These are phyloP conservation scores for Campopleginae sp. DNA, from an alignment of 2,888 invertebrate genomes.

Conservation along the genomic window DNA sequence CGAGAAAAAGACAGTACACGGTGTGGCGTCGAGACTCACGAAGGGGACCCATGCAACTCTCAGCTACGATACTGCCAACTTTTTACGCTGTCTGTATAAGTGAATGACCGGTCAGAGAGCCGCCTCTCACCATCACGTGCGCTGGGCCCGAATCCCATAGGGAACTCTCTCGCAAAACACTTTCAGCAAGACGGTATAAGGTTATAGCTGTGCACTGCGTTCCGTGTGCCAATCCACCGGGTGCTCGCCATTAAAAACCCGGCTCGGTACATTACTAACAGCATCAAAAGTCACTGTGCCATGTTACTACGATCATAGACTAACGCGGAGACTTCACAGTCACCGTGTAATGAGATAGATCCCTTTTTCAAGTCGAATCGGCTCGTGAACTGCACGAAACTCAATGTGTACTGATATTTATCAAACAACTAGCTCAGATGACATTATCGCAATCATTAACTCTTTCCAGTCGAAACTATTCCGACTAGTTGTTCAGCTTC, in stretches of 20 bases:
- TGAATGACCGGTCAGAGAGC: slow-evolving; percentile 81
- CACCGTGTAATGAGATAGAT: not conserved
- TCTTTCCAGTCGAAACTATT: not conserved
- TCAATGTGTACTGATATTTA: not conserved
- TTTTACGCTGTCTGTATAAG: slow-evolving; percentile 76
- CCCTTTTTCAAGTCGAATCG: not conserved
- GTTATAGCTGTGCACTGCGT: not conserved
- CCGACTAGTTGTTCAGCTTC: not conserved
- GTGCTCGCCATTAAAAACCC: not conserved
- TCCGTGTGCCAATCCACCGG: not conserved
- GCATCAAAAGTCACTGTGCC: slow-evolving; percentile 30
- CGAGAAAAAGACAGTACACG: slow-evolving; percentile 40
- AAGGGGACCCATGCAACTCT: slow-evolving; percentile 12
- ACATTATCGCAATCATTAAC: not conserved
- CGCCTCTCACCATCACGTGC: slow-evolving; percentile 77
- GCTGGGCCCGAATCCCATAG: slow-evolving; percentile 54
- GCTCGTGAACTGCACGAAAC: not conserved
- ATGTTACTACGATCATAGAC: slow-evolving; percentile 31
- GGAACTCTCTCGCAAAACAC: slow-evolving; percentile 34
- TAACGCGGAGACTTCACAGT: slow-evolving; percentile 7
- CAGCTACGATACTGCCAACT: slow-evolving; percentile 67
- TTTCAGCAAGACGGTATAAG: slow-evolving; percentile 27
- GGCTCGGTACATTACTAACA: not conserved
- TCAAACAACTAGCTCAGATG: not conserved
- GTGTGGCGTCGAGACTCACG: slow-evolving; percentile 25